Conservation (phyloP, 1,140 invertebrate species). For the Procambarus clarkii region DNA sequence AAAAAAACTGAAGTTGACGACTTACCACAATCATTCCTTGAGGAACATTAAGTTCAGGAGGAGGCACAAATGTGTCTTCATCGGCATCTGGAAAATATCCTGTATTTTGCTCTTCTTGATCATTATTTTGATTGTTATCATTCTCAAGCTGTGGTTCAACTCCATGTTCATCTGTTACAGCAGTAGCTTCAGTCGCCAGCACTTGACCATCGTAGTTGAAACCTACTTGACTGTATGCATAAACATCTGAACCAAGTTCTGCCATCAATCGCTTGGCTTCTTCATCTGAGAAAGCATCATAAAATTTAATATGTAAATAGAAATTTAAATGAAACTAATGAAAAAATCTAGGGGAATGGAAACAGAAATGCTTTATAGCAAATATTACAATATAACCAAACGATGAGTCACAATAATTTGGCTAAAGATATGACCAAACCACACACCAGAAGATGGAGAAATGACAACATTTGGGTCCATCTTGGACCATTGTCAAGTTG, state of each 20-base stretch:
- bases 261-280: constrained; percentile 91
- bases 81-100: constrained; percentile 78
- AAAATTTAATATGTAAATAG: too few species aligned
- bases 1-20: constrained; percentile 36
- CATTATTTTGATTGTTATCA: constrained; percentile 54
- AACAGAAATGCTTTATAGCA: too few species aligned
- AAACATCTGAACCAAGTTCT: constrained; percentile 81
- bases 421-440: too few species aligned
- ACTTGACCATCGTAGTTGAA: constrained; percentile 84
- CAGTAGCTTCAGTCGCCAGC: neutral
- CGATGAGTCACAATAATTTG: too few species aligned
- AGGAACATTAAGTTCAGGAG: constrained; percentile 84
- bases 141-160: constrained; percentile 48
- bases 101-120: constrained; percentile 74
- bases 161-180: neutral
- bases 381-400: too few species aligned
- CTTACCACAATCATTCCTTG: constrained; percentile 84
- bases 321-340: too few species aligned
- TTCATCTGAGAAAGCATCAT: constrained; percentile 82
- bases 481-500: too few species aligned
- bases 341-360: too few species aligned
- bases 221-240: constrained; percentile 85
- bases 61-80: constrained; percentile 85
- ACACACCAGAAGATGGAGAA: too few species aligned
- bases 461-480: too few species aligned